Conservation (phyloP, 2,113 vertebrate species). For the Melanerpes formicivorus region DNA sequence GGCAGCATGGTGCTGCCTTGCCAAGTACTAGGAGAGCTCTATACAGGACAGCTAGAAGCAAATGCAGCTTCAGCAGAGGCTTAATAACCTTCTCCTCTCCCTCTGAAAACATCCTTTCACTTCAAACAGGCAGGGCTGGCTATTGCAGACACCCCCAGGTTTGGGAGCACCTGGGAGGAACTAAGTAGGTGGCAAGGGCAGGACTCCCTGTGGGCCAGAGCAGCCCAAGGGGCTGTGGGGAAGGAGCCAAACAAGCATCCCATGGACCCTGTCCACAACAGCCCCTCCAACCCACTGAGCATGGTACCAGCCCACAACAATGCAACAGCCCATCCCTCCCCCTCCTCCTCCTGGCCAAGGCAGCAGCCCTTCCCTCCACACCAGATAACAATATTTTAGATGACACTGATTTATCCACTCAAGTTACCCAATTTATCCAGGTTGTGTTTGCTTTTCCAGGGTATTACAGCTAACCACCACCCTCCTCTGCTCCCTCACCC, state of each 20-base stretch:
- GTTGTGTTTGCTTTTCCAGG: neutral
- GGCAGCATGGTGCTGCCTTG: neutral
- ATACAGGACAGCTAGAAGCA: neutral
- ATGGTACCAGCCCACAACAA: fast-evolving
- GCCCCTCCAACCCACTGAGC: fast-evolving
- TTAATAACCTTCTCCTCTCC: neutral
- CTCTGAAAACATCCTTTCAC: neutral
- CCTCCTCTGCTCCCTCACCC: fast-evolving
- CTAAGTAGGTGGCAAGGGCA: neutral
- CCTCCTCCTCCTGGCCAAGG: neutral
- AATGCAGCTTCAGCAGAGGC: neutral
- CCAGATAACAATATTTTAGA: neutral
- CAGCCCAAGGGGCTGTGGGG: fast-evolving
- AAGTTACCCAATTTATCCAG: neutral
- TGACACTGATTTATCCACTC: neutral
- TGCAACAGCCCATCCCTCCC: neutral
- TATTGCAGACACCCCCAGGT: neutral
- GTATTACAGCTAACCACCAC: neutral
- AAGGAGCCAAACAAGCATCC: neutral
- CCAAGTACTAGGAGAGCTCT: neutral
- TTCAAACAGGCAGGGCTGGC: neutral
- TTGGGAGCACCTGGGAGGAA: neutral
- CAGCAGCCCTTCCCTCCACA: neutral
- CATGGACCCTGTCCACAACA: neutral
- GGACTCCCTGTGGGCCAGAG: neutral